Evolutionary conservation across 2,888 invertebrate species (phyloP), one percentile per base, ranked within the genome.

Genomic region (Galerucella calmariensis): DNA sequence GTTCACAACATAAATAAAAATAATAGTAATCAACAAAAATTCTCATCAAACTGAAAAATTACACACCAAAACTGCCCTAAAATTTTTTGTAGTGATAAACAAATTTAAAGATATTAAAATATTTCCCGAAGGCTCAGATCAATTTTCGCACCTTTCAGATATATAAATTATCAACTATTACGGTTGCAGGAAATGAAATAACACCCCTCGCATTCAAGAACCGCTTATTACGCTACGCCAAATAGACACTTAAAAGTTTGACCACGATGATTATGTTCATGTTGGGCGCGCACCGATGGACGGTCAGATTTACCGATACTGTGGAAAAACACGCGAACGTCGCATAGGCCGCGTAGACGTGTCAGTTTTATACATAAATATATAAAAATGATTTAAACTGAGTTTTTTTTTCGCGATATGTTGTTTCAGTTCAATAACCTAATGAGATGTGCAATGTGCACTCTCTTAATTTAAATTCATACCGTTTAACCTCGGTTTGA

Each of bases 311-410:
- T 67, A 35, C 73, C 70, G 70, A 75, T 70, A 75, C 58, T 75
- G 75, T 48, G 58, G 71, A 73, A 67, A 73, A 66, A 73, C 75
- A 75, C 75, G 75, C 75, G 63, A 75, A 66, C 72, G 53, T 69
- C 67, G 44, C 74, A 59, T 68, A 20, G 59, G 6, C 41, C n/a
- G n/a, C 12, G 51, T n/a, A n/a, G 67, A 59, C 24, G 27, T 67
- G 58, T 44, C 44, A 58, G 68, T 9, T 69, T 61, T 46, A 61
- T 61, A 1, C 59, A 69, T 61, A 58, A 20, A 46, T 14, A 46
- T 41, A 41, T 20, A 67, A 53, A 69, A 63, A 27, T 9, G 27
- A 53, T 62, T 63, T 53, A 20, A 51, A 51, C 53, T 35, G 20
- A 63, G 51, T 51, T 69, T 69, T 69, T 59, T 24, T 27, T 58